These are phyloP conservation scores for Fundulus diaphanus DNA, from an alignment of 2,797 vertebrate genomes.

Conservation along the genomic window DNA sequence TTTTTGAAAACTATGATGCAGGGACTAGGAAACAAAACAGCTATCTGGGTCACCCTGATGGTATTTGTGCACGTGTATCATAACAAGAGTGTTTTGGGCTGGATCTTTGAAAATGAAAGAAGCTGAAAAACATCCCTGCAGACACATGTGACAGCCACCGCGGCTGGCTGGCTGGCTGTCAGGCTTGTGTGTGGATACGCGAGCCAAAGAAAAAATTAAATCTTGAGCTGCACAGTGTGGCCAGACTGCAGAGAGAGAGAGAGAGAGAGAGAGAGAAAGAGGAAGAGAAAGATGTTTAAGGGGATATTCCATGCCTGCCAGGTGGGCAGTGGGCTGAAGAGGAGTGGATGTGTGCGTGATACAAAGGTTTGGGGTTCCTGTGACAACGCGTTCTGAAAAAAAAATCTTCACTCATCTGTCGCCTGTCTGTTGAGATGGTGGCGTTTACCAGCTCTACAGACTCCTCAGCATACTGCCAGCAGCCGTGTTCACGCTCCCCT, in stretches of 20 bases:
- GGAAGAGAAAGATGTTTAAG: slow-evolving; percentile 46
- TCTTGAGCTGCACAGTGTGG: slow-evolving; percentile 50
- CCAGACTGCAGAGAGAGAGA: slow-evolving; percentile 62
- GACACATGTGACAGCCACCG: slow-evolving; percentile 51
- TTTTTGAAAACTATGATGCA: slow-evolving; percentile 50
- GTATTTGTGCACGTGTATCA: slow-evolving; percentile 26
- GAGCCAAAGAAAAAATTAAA: slow-evolving; percentile 22
- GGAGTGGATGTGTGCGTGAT: slow-evolving; percentile 42
- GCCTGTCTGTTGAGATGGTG: slow-evolving; percentile 69
- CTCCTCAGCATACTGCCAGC: slow-evolving; percentile 50
- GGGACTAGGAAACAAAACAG: slow-evolving; percentile 52
- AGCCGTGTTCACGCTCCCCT: slow-evolving; percentile 28
- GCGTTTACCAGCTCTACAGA: slow-evolving; percentile 56
- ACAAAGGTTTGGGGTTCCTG: slow-evolving; percentile 49
- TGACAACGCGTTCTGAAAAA: slow-evolving; percentile 55
- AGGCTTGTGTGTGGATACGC: slow-evolving; percentile 35
- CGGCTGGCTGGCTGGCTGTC: slow-evolving; percentile 50
- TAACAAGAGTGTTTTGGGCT: slow-evolving; percentile 53
- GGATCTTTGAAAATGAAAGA: slow-evolving; percentile 62
- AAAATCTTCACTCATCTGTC: slow-evolving; percentile 62
- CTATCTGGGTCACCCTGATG: slow-evolving; percentile 65
- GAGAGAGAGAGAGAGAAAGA: slow-evolving; percentile 54
- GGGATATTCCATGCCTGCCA: slow-evolving; percentile 68
- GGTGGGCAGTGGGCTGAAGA: slow-evolving; percentile 68
- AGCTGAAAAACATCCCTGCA: slow-evolving; percentile 57